Evolutionary conservation across 2,797 vertebrate species (phyloP).

Genomic region (Pterois miles): DNA sequence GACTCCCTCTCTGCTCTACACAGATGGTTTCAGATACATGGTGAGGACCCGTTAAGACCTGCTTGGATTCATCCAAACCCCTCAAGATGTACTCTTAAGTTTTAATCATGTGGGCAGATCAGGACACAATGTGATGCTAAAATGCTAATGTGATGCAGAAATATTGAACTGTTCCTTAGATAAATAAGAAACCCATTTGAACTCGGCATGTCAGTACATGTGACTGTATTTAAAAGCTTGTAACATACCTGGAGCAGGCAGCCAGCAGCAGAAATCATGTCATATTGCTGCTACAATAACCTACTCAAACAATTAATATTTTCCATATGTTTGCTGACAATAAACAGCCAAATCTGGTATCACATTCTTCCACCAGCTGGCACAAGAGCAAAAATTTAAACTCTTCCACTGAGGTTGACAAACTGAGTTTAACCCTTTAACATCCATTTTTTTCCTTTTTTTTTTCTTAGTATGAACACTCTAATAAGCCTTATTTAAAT

Average conservation of each 20-base stretch:
- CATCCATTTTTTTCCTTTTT: too few species aligned
- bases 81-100: not conserved
- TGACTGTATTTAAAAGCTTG: not conserved
- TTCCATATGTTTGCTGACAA: not conserved
- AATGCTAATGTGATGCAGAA: not conserved
- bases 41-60: constrained; percentile 2
- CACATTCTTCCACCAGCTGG: too few species aligned
- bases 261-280: not conserved
- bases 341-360: too few species aligned
- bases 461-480: too few species aligned
- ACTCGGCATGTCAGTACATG: not conserved
- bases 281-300: not conserved
- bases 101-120: not conserved
- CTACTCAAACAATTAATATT: not conserved
- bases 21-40: too few species aligned
- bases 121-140: not conserved
- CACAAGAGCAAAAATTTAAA: too few species aligned
- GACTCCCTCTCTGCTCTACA: too few species aligned
- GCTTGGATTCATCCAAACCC: not conserved
- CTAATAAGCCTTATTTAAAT: too few species aligned
- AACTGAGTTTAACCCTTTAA: too few species aligned
- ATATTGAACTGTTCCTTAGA: not conserved
- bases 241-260: not conserved
- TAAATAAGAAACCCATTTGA: not conserved
- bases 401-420: not conserved